These are phyloP conservation scores for Clarias gariepinus DNA, from an alignment of 2,113 vertebrate species.

Conservation along the genomic window DNA sequence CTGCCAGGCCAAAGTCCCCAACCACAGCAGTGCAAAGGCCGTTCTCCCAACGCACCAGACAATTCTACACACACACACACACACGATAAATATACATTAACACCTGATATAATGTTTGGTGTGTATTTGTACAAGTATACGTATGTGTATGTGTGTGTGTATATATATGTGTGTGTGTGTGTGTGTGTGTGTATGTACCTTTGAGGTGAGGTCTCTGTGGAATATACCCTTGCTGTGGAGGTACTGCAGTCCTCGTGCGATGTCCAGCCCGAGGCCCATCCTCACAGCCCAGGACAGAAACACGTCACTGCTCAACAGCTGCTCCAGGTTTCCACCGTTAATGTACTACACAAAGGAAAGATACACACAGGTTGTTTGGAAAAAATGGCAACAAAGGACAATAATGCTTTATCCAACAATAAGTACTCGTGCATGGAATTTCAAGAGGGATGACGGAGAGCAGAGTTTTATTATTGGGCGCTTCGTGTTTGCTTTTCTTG, in stretches of 20 bases:
- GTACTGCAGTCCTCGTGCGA: slow-evolving; percentile 84
- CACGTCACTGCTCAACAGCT: slow-evolving; percentile 85
- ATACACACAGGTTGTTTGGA: slow-evolving; percentile 2
- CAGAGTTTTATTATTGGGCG: not conserved
- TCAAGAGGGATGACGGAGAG: not conserved
- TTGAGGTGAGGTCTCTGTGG: slow-evolving; percentile 94
- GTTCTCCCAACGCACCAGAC: slow-evolving; percentile 85
- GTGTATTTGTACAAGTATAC: not conserved
- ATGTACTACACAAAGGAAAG: slow-evolving; percentile 78
- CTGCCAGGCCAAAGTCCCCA: slow-evolving; percentile 92
- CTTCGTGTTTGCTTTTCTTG: not conserved
- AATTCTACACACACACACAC: slow-evolving; percentile 78
- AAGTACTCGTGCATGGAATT: too few relatives aligned
- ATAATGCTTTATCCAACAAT: not conserved
- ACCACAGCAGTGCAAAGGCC: slow-evolving; percentile 84
- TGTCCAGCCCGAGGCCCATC: slow-evolving; percentile 84
- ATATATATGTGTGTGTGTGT: not conserved
- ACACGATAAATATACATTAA: not conserved
- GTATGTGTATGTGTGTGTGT: slow-evolving; percentile 21
- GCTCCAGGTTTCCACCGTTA: slow-evolving; percentile 93
- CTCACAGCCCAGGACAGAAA: slow-evolving; percentile 84
- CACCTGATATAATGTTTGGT: not conserved
- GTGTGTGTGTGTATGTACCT: slow-evolving; percentile 90
- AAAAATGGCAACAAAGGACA: not conserved
- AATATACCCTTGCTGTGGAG: slow-evolving; percentile 94